These are phyloP conservation scores for Drosophila bocqueti DNA, from an alignment of 1,140 invertebrate species.

Conservation along the genomic window DNA sequence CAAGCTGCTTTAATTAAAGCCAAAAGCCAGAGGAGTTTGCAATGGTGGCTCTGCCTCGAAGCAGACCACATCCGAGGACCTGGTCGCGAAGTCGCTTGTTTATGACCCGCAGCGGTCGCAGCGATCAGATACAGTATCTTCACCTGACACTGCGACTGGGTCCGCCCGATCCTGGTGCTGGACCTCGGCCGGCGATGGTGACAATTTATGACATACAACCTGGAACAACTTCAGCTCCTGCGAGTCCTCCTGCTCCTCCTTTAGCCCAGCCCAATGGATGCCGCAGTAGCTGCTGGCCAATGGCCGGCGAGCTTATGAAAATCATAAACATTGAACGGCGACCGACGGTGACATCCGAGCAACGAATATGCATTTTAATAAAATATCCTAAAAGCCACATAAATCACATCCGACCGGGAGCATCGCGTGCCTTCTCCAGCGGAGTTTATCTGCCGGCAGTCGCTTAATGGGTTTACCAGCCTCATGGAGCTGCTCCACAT, in stretches of 20 bases:
- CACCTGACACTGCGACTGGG: conserved; percentile 66
- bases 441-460: conserved; percentile 39
- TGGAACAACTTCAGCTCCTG: conserved; percentile 31
- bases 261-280: conserved; percentile 26
- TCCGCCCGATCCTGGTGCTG: not conserved
- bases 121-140: conserved; percentile 78
- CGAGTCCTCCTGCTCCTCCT: conserved; percentile 24
- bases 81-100: conserved; percentile 56
- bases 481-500: conserved; percentile 14
- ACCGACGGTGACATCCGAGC: conserved; percentile 74
- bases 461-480: conserved; percentile 34
- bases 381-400: conserved; percentile 85
- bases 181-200: conserved; percentile 38
- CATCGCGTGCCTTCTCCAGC: conserved; percentile 32
- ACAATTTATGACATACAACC: conserved; percentile 83
- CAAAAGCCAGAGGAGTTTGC: conserved; percentile 22
- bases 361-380: conserved; percentile 85
- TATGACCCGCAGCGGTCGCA: conserved; percentile 70
- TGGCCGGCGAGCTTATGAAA: conserved; percentile 80
- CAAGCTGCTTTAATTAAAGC: conserved; percentile 78
- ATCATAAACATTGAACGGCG: conserved; percentile 82
- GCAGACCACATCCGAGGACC: conserved; percentile 46
- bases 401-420: conserved; percentile 69
- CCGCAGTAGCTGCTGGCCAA: conserved; percentile 41
- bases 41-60: conserved; percentile 28